Percentiles rank a stretch among this genome's conserved stretches.
phyloP scores from a whole-genome alignment of 2,113 vertebrate genomes.

The Ciconia boyciana region DNA sequence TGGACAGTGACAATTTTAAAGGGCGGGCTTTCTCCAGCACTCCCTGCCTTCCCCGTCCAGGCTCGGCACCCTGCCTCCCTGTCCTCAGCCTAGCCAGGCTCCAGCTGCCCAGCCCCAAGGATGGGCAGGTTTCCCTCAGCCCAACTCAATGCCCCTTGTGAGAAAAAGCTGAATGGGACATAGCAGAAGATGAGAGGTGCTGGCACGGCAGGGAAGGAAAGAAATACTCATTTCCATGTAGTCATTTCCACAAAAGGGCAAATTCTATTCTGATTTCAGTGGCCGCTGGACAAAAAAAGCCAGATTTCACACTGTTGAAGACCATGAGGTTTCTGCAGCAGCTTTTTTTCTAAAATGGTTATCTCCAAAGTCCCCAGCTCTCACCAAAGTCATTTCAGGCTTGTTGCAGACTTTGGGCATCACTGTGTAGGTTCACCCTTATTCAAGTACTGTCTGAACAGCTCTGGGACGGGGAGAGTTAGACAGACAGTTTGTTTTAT shows the following conservation, averaged over 20 bases:
- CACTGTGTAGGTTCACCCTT: not conserved
- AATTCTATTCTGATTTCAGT: not conserved
- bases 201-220: not conserved
- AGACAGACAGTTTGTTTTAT: not conserved
- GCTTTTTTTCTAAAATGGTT: not conserved
- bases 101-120: not conserved
- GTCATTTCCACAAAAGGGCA: not conserved
- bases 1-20: not conserved
- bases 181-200: not conserved
- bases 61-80: not conserved
- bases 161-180: not conserved
- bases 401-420: not conserved
- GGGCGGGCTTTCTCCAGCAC: not conserved
- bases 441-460: not conserved
- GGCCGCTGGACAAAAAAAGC: not conserved
- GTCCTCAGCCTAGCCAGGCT: rapidly evolving
- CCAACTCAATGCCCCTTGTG: not conserved
- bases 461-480: not conserved
- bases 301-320: not conserved
- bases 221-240: not conserved
- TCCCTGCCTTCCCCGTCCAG: not conserved
- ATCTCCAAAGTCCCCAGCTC: not conserved
- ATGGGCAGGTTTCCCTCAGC: not conserved
- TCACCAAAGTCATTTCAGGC: not conserved
- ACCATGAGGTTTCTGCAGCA: not conserved